These are phyloP conservation scores for Delia radicum DNA, from an alignment of 1,140 invertebrate species.

Conservation along the genomic window DNA sequence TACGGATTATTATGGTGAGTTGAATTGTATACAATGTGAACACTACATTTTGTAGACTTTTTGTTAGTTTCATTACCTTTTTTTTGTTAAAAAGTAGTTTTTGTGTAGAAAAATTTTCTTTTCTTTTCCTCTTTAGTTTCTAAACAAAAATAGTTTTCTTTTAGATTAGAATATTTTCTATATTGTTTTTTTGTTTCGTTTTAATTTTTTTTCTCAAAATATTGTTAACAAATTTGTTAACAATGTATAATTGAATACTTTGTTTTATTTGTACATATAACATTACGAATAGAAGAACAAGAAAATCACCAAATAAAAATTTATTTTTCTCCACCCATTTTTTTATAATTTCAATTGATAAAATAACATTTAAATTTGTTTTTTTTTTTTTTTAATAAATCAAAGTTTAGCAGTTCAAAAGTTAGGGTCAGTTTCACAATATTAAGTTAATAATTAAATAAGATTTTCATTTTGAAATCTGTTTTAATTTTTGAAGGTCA, in stretches of 20 bases:
- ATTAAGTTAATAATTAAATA: not conserved
- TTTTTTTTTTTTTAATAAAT: slow-evolving; percentile 20
- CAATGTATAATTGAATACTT: slow-evolving; percentile 31
- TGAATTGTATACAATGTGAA: slow-evolving; percentile 31
- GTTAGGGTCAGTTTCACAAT: slow-evolving; percentile 1
- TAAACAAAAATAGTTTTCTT: not conserved
- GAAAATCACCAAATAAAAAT: slow-evolving; percentile 16
- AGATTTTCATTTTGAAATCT: too few species aligned
- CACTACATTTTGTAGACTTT: not conserved
- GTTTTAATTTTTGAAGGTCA: not conserved
- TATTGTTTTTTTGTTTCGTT: slow-evolving; percentile 27
- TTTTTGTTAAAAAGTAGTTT: not conserved
- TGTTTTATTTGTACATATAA: slow-evolving; percentile 17
- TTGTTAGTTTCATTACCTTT: not conserved
- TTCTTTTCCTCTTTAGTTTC: not conserved
- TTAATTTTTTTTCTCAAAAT: slow-evolving; percentile 24
- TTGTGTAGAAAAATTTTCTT: not conserved
- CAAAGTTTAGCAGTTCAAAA: slow-evolving; percentile 1
- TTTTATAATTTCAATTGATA: slow-evolving; percentile 28
- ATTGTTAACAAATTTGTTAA: slow-evolving; percentile 35
- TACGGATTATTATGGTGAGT: slow-evolving; percentile 99
- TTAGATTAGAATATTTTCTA: not conserved
- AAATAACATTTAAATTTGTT: slow-evolving; percentile 20
- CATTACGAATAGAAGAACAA: not conserved
- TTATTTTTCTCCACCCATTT: slow-evolving; percentile 32